phyloP scores from a whole-genome alignment of 2,113 vertebrate genomes.

The Otocyon megalotis region DNA sequence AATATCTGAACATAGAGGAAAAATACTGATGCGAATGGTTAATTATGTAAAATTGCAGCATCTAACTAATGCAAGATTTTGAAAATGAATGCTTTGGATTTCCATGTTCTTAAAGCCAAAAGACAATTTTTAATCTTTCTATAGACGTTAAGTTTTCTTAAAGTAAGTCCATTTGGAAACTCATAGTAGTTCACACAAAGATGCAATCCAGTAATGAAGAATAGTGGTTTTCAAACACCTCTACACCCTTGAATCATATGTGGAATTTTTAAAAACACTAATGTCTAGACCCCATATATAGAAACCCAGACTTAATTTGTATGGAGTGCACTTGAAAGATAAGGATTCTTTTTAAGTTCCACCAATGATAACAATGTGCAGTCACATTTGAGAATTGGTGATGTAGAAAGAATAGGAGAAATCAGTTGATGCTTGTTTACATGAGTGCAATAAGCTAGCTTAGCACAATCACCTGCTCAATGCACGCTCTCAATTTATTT shows the following conservation, averaged over 20 bases:
- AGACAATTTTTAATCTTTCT: background rate
- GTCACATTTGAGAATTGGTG: background rate
- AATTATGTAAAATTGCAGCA: background rate
- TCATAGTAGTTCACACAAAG: background rate
- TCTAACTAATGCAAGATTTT: background rate
- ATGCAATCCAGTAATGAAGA: background rate
- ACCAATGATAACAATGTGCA: background rate
- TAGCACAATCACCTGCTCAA: background rate
- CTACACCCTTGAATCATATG: background rate
- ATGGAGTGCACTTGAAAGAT: background rate
- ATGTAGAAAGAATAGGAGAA: background rate
- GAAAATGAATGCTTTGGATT: background rate
- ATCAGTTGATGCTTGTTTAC: background rate
- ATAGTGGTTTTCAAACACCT: background rate
- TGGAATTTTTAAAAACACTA: background rate
- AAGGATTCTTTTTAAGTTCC: background rate
- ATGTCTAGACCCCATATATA: background rate
- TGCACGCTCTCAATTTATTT: constrained; percentile 44
- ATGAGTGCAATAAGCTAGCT: background rate
- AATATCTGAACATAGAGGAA: background rate
- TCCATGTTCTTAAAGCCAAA: background rate
- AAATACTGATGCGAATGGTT: background rate
- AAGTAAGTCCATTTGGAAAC: background rate
- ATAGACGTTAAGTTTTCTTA: background rate
- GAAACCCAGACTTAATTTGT: constrained; percentile 6